Base-by-base conservation (phyloP, 2,797 vertebrate genomes). In the Podarcis lilfordi region DNA sequence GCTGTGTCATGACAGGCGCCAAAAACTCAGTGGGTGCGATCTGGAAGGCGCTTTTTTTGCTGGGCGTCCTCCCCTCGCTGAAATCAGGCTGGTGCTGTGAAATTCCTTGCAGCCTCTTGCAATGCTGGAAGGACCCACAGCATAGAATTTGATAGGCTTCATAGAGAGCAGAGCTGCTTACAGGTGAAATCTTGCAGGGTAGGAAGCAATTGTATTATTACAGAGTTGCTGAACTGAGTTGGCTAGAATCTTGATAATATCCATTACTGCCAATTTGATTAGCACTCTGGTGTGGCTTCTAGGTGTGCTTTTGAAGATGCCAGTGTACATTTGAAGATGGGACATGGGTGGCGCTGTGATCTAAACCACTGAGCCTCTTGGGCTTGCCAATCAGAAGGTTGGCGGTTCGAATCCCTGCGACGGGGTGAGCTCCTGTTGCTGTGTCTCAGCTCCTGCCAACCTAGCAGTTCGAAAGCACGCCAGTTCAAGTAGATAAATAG, bases 151-250 rank as follows among this genome's bases (percentile, higher is more conserved):
- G 81, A 91, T 91, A 50, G 69, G 0, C 66, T 84, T 59, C 21
- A 50, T 79, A 55, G 89, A 43, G 7, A 88, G 80, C 0, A 0
- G 85, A 89, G 80, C 0, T 0, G 83, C 75, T 43, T 6, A n/a
- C 82, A 85, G 85, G 88, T 90, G 75, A 79, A 90, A 86, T 85
- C 10, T 29, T 87, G 9, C 74, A 71, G 82, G 84, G 77, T 61
- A 86, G 8, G 83, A 9, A 75, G 0, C 23, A 0, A 19, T 11
- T 25, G 4, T 23, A 25, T 32, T n/a, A 66, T 89, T 25, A n/a
- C 74, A 86, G 0, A 2, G 81, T 79, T 76, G 82, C 37, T 85
- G 4, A 89, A 89, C 89, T 93, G 95, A 95, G 92, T 93, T 92
- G 85, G 93, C 93, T 90, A 79, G 83, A 90, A 88, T 90, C 84